Conservation (phyloP, 2,888 invertebrate species). For the Drosophila anomelani region DNA sequence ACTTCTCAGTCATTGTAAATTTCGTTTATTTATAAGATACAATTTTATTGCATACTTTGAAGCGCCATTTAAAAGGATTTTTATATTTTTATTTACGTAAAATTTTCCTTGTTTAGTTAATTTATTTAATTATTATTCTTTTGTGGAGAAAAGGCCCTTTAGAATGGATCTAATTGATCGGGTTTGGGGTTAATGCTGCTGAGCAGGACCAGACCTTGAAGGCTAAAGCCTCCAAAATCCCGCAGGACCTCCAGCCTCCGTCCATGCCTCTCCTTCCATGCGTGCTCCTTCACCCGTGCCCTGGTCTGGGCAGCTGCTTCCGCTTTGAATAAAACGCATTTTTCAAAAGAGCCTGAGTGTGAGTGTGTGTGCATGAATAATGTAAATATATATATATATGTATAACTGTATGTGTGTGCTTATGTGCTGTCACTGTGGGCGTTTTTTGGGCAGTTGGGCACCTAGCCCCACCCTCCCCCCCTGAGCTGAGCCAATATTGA, state of each 20-base stretch:
- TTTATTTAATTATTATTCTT: not conserved
- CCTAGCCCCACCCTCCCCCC: not conserved
- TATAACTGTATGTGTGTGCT: slow-evolving; percentile 20
- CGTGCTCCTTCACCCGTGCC: not conserved
- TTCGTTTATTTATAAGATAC: not conserved
- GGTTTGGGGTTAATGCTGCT: slow-evolving; percentile 1
- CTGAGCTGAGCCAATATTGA: slow-evolving; percentile 68
- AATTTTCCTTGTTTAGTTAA: not conserved
- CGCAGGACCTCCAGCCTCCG: slow-evolving; percentile 11
- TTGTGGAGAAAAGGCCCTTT: no score
- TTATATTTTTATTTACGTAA: not conserved
- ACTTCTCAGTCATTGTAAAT: no score
- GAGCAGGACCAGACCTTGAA: slow-evolving; percentile 21
- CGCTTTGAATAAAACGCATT: slow-evolving; percentile 74
- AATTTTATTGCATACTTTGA: not conserved
- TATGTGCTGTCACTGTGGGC: slow-evolving; percentile 63
- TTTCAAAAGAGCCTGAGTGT: slow-evolving; percentile 61
- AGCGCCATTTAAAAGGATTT: not conserved
- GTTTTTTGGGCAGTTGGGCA: slow-evolving; percentile 67
- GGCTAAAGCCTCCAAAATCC: slow-evolving; percentile 58
- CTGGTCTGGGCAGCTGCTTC: slow-evolving; percentile 63
- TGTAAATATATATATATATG: slow-evolving; percentile 46
- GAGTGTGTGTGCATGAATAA: slow-evolving; percentile 60
- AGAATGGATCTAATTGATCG: not conserved
- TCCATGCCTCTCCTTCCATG: not conserved